These are phyloP conservation scores for Eulemur albifrons DNA, from an alignment of 2,797 vertebrate species.

Conservation along the genomic window DNA sequence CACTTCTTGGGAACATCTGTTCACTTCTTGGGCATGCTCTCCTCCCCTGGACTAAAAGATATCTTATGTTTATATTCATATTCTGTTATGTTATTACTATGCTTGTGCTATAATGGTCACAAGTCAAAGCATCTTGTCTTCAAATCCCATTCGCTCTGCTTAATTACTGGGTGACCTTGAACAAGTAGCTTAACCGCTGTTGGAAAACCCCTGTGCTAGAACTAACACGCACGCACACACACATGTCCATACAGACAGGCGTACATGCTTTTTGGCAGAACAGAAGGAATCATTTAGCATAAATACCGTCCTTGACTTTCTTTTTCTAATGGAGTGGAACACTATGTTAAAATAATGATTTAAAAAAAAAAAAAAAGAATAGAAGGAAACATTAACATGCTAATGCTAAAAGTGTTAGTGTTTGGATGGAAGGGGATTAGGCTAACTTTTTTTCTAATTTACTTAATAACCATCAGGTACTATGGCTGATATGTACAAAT, in stretches of 20 bases:
- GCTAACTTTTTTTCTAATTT: background rate
- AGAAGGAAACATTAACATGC: background rate
- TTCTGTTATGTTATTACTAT: background rate
- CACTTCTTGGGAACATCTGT: background rate
- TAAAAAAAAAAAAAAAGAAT: background rate
- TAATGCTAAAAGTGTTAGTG: background rate
- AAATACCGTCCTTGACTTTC: conserved; percentile 13
- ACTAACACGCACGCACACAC: background rate
- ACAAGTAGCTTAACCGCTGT: background rate
- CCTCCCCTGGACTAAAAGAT: background rate
- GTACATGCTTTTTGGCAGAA: background rate
- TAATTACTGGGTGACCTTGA: background rate
- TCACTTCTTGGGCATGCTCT: background rate
- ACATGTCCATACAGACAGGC: background rate
- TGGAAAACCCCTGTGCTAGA: background rate
- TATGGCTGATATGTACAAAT: background rate
- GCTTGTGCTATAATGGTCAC: background rate
- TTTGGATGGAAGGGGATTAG: background rate
- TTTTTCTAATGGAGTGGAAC: background rate
- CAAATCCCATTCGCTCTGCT: background rate
- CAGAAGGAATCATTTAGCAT: background rate
- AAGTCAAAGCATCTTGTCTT: background rate
- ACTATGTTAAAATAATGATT: background rate
- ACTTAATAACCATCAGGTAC: background rate
- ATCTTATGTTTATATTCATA: background rate